Evolutionary conservation across 2,113 vertebrate species (phyloP).

Genomic region (Geococcyx californianus): DNA sequence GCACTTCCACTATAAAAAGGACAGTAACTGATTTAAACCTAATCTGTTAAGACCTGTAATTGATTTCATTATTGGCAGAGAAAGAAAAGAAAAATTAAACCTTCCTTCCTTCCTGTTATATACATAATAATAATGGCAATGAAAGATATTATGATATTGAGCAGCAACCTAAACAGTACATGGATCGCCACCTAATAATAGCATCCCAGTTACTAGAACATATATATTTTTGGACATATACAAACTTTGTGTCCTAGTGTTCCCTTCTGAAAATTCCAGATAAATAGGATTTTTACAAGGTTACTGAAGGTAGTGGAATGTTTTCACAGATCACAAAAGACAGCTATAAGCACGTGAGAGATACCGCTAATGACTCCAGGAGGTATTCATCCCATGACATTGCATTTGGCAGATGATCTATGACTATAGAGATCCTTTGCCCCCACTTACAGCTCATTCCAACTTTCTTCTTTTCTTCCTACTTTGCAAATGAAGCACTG

Average conservation of each 20-base stretch:
- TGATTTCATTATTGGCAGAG: neutral
- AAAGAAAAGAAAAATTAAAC: neutral
- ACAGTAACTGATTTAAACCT: neutral
- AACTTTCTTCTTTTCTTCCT: constrained; percentile 13
- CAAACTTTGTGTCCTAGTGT: neutral
- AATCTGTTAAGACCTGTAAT: neutral
- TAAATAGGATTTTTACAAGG: neutral
- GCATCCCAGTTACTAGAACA: neutral
- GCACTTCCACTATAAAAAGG: neutral
- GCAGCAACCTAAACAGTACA: neutral
- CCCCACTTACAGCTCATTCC: constrained; percentile 26
- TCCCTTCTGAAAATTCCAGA: neutral
- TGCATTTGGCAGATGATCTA: constrained; percentile 24
- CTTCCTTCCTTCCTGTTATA: neutral
- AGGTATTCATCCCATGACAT: neutral
- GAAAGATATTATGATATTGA: neutral
- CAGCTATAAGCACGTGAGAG: neutral
- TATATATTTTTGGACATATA: neutral
- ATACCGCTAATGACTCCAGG: neutral
- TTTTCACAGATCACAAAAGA: neutral
- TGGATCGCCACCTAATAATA: neutral
- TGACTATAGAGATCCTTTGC: neutral
- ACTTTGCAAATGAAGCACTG: constrained; percentile 15
- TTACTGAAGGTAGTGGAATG: neutral
- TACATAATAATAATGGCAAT: neutral